Percentiles rank a stretch among this genome's conserved stretches.
phyloP scores from a whole-genome alignment of 2,113 vertebrate genomes.

The Typhlomys cinereus region DNA sequence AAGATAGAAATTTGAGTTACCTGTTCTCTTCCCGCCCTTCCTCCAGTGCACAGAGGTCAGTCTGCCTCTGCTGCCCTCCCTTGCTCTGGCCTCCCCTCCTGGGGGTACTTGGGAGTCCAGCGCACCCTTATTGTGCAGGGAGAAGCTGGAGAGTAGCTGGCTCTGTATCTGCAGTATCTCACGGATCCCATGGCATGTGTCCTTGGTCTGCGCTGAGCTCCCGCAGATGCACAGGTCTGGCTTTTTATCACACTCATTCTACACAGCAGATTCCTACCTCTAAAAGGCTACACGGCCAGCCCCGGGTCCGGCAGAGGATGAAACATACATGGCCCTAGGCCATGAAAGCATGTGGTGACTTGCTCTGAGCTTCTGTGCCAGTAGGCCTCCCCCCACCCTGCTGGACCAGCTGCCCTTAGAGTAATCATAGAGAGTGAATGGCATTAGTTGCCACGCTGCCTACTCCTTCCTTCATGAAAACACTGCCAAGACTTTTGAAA shows the following conservation, averaged over 20 bases:
- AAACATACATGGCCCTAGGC: neutral
- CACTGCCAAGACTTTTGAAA: neutral
- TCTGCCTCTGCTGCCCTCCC: neutral
- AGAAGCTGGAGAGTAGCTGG: no score
- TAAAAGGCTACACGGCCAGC: no score
- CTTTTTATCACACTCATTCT: no score
- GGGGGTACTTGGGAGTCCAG: neutral
- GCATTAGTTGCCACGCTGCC: neutral
- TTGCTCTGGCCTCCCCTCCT: neutral
- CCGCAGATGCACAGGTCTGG: neutral
- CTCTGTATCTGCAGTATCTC: neutral
- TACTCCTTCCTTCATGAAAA: neutral
- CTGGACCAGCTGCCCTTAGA: neutral
- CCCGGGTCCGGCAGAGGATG: neutral
- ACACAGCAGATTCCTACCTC: neutral
- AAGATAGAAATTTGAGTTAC: no score
- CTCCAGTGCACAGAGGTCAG: neutral
- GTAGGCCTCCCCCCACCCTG: neutral
- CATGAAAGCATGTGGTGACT: fast-evolving
- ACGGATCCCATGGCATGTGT: neutral
- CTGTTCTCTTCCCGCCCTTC: neutral
- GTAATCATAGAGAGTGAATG: fast-evolving
- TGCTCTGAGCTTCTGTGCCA: fast-evolving
- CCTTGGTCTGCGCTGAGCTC: neutral
- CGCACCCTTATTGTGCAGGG: neutral